Evolutionary conservation across 2,888 invertebrate genomes (phyloP).

Genomic region (Anaspis maculata): DNA sequence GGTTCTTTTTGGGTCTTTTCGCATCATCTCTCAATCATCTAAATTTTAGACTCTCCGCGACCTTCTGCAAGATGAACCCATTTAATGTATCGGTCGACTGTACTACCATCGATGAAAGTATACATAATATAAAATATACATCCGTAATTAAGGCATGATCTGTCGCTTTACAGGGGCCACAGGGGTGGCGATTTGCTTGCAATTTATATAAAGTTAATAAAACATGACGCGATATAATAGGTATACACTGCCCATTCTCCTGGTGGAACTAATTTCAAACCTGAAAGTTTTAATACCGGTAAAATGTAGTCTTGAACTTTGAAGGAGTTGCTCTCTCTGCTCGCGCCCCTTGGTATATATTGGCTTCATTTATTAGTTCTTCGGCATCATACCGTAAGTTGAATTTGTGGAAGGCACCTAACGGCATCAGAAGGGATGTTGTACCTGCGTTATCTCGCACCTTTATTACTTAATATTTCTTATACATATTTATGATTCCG

Average conservation of each 20-base stretch:
- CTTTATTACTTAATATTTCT: constrained; percentile 19
- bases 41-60: too few species aligned
- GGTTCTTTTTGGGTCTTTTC: too few species aligned
- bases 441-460: constrained; percentile 12
- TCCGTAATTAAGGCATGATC: too few species aligned
- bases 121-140: too few species aligned
- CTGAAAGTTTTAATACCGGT: constrained; percentile 15
- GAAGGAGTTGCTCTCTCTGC: constrained; percentile 4
- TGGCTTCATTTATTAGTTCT: constrained; percentile 17
- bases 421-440: too few species aligned
- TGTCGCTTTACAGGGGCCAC: too few species aligned
- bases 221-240: constrained; percentile 12
- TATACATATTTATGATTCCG: constrained; percentile 19
- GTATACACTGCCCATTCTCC: constrained; percentile 7
- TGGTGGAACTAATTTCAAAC: constrained; percentile 14
- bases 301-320: constrained; percentile 12
- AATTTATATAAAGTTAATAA: constrained; percentile 15
- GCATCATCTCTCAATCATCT: too few species aligned
- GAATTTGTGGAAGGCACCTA: too few species aligned
- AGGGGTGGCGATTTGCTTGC: constrained; percentile 5
- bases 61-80: too few species aligned
- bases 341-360: too few species aligned
- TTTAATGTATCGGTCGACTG: too few species aligned
- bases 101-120: too few species aligned
- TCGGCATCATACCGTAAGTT: constrained; percentile 5